Evolutionary conservation across 2,113 vertebrate species (phyloP).

Genomic region (Spheniscus mendiculus): DNA sequence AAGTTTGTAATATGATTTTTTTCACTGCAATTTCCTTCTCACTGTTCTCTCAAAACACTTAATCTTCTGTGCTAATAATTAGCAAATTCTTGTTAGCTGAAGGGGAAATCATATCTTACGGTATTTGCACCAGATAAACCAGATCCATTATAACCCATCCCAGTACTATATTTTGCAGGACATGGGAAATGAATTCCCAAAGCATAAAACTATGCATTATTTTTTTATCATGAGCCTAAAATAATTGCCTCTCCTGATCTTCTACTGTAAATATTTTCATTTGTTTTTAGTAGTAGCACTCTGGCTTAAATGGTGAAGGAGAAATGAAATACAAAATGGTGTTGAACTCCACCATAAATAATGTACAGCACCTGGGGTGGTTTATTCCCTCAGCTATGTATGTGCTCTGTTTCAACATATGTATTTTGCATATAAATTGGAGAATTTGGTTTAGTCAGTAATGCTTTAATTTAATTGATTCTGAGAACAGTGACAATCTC

Average conservation of each 20-base stretch:
- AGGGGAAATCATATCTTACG: conserved; percentile 47
- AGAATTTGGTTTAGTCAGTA: neutral
- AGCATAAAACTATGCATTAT: neutral
- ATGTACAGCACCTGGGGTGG: neutral
- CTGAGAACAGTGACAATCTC: neutral
- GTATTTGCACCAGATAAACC: conserved; percentile 42
- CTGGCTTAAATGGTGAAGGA: neutral
- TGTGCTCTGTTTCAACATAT: neutral
- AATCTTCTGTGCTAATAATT: conserved; percentile 68
- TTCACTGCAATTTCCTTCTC: conserved; percentile 60
- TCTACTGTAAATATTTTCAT: conserved; percentile 32
- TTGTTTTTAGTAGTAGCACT: neutral
- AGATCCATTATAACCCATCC: conserved; percentile 46
- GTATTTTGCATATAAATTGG: neutral
- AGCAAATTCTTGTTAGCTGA: conserved; percentile 66
- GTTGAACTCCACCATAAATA: neutral
- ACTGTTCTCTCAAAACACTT: conserved; percentile 63
- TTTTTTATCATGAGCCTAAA: neutral
- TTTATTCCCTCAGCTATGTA: neutral
- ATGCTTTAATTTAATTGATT: neutral
- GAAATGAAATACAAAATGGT: neutral
- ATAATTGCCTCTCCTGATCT: neutral
- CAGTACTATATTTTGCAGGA: conserved; percentile 24
- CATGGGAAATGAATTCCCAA: conserved; percentile 36
- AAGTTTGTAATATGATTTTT: conserved; percentile 56